Evolutionary conservation across 30 jellyfish, hydroid and myxozoan species (phyloP).

Genomic region (Clytia hemisphaerica): DNA sequence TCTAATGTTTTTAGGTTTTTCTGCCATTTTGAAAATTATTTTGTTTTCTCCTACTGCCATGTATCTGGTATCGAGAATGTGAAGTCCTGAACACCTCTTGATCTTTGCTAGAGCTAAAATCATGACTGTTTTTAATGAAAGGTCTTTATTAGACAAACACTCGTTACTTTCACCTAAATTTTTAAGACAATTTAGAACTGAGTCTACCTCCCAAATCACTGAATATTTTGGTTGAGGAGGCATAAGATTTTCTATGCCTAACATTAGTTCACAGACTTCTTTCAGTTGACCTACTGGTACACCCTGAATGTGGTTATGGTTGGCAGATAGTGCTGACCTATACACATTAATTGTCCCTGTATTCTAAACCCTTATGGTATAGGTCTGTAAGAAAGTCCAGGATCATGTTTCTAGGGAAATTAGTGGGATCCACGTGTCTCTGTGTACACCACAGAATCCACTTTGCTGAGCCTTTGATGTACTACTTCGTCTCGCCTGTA

Average conservation of each 20-base stretch:
- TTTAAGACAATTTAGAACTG: background rate
- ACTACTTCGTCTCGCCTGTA: slow-evolving; percentile 27
- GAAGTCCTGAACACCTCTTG: slow-evolving; percentile 19
- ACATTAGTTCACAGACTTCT: background rate
- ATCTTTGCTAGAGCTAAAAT: slow-evolving; percentile 15
- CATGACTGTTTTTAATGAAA: background rate
- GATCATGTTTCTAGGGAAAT: slow-evolving; percentile 16
- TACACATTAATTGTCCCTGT: slow-evolving; percentile 24
- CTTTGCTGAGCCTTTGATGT: slow-evolving; percentile 21
- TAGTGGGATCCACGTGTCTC: slow-evolving; percentile 23
- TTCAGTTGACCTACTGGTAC: slow-evolving; percentile 24
- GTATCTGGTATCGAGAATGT: no score
- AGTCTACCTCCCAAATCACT: slow-evolving; percentile 21
- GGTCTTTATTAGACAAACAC: slow-evolving; percentile 1
- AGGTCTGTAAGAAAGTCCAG: background rate
- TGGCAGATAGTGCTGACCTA: slow-evolving; percentile 22
- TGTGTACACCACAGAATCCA: slow-evolving; percentile 18
- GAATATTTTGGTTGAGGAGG: slow-evolving; percentile 18
- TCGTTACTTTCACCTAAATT: background rate
- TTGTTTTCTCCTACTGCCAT: no score
- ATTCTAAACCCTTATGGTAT: slow-evolving; percentile 2
- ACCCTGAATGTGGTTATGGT: slow-evolving; percentile 15
- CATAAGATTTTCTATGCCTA: slow-evolving; percentile 15
- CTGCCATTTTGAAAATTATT: no score
- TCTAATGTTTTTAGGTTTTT: no score